Evolutionary conservation across 1,140 invertebrate genomes (phyloP).

Genomic region (Ostrea edulis): DNA sequence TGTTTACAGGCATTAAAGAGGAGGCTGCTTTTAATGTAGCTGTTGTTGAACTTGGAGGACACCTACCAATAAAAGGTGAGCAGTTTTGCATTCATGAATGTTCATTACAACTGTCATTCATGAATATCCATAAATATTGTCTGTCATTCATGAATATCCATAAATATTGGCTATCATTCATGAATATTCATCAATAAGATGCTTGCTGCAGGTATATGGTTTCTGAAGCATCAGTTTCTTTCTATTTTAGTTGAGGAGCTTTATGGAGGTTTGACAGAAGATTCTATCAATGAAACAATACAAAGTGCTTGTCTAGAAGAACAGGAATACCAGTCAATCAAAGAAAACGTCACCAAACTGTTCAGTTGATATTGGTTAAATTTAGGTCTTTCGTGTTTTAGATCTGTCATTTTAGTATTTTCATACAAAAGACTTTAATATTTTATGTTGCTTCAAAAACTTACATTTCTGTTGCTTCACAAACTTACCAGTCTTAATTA

Average conservation of each 20-base stretch:
- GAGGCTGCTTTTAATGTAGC: conserved; percentile 74
- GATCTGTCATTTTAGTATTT: background rate
- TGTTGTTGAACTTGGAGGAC: conserved; percentile 72
- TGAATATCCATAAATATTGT: too few relatives aligned
- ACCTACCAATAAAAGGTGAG: conserved; percentile 73
- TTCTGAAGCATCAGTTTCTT: background rate
- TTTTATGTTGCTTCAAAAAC: background rate
- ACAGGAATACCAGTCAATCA: conserved; percentile 64
- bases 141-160: too few relatives aligned
- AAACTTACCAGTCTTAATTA: too few relatives aligned
- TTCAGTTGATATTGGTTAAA: conserved; percentile 56
- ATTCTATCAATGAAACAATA: conserved; percentile 66
- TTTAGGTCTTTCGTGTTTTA: background rate
- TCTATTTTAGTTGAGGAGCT: conserved; percentile 62
- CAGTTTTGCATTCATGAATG: background rate
- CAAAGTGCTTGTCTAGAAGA: conserved; percentile 56
- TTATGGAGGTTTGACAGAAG: conserved; percentile 67
- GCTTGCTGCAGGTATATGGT: too few relatives aligned
- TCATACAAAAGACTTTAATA: background rate
- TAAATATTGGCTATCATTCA: too few relatives aligned
- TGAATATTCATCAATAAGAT: too few relatives aligned
- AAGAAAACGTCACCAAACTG: conserved; percentile 62
- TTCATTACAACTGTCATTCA: too few relatives aligned
- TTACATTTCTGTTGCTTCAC: too few relatives aligned
- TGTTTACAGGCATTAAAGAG: conserved; percentile 65